Evolutionary conservation across 2,888 invertebrate species (phyloP), one percentile per base, ranked within the genome.

Genomic region (Calameuta pallipes): DNA sequence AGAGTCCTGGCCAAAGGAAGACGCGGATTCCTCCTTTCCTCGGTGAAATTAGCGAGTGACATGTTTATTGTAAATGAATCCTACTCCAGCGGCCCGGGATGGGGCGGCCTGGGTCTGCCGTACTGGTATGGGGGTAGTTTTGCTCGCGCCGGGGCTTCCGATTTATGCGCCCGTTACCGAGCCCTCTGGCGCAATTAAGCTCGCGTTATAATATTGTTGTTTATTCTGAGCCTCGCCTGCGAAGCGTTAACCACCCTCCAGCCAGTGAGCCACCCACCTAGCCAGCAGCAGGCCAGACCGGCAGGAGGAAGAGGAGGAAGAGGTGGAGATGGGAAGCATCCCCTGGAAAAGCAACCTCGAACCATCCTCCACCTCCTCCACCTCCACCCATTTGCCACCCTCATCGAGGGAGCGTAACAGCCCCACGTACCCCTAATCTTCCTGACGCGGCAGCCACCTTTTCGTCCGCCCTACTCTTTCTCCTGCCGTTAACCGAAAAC

Each of bases 21-120:
- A 78, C 76, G 76, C 76, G 79, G 76, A 73, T 76, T 69, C 71
- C 70, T 79, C 76, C 76, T 76, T 77, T 79, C 73, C 78, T 74
- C 79, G 69, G 69, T 86, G 86, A 90, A 90, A 90, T 90, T 90
- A 90, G 89, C 89, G 85, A 83, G 85, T 87, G 90, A 90, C 90
- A 90, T 90, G 89, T 90, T 90, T 91, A 91, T 91, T 90, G 90
- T 89, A 91, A 91, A 91, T 90, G 90, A 91, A 90, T 90, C 87
- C 89, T 87, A 78, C 85, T 84, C 85, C 82, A 12, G 82, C 80
- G 82, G 78, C 76, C 81, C 74, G 78, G 80, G 80, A 82, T 77
- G 76, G 76, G 31, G 77, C 73, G 75, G 33, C 34, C 75, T 79
- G 56, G 73, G 56, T 35, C 56, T n/a, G 23, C 76, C 69, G 76